Evolutionary conservation across 2,113 vertebrate genomes (phyloP), one percentile per base, ranked within the genome.

Genomic region (Myocastor coypus): DNA sequence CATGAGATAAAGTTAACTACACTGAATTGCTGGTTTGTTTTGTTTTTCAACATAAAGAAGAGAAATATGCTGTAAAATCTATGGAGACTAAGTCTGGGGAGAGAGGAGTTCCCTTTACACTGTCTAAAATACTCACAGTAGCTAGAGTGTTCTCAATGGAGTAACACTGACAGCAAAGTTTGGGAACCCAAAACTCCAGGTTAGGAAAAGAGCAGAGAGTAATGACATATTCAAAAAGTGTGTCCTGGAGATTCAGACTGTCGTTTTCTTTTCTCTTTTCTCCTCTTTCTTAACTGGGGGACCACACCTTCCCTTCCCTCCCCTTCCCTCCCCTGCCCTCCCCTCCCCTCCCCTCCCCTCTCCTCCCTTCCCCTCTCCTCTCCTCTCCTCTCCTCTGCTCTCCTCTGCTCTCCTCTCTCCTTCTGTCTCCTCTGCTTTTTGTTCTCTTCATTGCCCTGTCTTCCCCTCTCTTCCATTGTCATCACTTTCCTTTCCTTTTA

Each of bases 51-150:
- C 12, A 7, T 42, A 89, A 52, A 88, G 94, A 37, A 30, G 22
- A 91, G 50, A 73, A 82, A 80, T 96, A 19, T 94, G 8, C 59
- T 55, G 3, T 71, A 75, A 89, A 84, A 82, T 37, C 22, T 77
- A 64, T 59, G n/a, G 12, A 73, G 32, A 66, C 55, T 50, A 42
- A 68, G 34, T 75, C 75, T 68, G 61, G 24, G 57, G 22, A 77
- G 57, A 82, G 22, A 26, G 16, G n/a, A 85, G 17, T 69, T 87
- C 86, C 61, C 52, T 42, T 42, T 83, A 87, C 57, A 77, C 9
- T 90, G 64, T 30, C 68, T 61, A 30, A 77, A 75, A 93, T 63
- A 64, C 30, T 66, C 5, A 24, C 14, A 64, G 20, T 57, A 85
- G 42, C 42, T 71, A 46, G 28, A 50, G 6, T 55, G 37, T 28